A percentile compares a stretch with the other conserved stretches of the same genome.
phyloP scores from a whole-genome alignment of 64 coral and sea anemone genomes.

The Montipora sp. region DNA sequence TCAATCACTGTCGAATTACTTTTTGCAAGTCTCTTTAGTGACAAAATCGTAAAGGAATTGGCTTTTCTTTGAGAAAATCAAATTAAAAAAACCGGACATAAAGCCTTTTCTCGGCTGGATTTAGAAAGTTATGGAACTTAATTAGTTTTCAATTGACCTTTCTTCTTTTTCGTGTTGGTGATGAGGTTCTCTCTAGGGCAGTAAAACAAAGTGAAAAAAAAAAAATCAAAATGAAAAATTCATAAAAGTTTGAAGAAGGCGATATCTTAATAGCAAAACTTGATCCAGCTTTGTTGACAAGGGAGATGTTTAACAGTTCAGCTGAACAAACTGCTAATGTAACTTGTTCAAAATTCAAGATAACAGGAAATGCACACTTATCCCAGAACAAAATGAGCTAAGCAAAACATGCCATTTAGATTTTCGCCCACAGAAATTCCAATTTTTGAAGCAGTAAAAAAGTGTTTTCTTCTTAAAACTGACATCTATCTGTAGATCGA shows the following conservation, averaged over 20 bases:
- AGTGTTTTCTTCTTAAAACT: too few relatives aligned
- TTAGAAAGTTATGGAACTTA: constrained; percentile 5
- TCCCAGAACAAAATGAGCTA: too few relatives aligned
- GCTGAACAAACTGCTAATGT: constrained; percentile 21
- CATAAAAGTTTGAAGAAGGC: background rate
- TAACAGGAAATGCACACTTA: background rate
- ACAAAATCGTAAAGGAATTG: background rate
- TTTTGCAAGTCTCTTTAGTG: background rate
- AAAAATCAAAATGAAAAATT: background rate
- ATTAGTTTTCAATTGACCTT: constrained; percentile 32
- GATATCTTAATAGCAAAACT: background rate
- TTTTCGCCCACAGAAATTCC: too few relatives aligned
- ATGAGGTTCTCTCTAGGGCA: background rate
- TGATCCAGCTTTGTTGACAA: constrained; percentile 14
- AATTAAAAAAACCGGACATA: constrained; percentile 6
- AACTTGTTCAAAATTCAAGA: background rate
- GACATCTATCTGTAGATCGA: too few relatives aligned
- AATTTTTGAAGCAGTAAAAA: too few relatives aligned
- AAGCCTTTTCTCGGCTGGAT: background rate
- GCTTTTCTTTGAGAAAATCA: background rate
- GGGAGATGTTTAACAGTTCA: background rate
- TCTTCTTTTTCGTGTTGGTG: background rate
- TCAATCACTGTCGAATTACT: background rate
- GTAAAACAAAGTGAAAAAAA: background rate
- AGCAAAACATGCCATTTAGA: too few relatives aligned